phyloP scores from a whole-genome alignment of 64 coral and sea anemone species.

The Stichodactyla helianthus region DNA sequence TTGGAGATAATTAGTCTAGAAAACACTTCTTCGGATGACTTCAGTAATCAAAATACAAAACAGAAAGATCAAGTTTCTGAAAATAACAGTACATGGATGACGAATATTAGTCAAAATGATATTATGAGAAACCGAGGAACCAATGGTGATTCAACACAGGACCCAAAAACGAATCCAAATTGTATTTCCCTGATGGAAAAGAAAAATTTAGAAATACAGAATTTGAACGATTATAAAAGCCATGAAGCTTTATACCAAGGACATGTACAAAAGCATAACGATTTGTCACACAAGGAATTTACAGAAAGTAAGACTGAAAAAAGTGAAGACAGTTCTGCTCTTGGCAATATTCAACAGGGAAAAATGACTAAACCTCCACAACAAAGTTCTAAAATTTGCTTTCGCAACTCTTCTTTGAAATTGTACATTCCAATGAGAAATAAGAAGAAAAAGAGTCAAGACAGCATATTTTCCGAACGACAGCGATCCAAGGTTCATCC shows the following conservation, averaged over 20 bases:
- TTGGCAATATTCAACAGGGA: background rate
- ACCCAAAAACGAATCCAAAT: background rate
- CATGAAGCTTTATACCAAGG: background rate
- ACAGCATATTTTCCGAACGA: background rate
- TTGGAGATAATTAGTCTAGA: background rate
- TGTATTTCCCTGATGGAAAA: background rate
- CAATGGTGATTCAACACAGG: background rate
- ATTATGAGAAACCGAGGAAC: background rate
- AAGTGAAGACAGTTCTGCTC: background rate
- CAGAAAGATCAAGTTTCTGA: background rate
- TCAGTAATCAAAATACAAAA: background rate
- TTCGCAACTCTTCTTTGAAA: background rate
- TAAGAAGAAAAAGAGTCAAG: background rate
- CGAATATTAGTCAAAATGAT: background rate
- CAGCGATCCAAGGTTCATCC: background rate
- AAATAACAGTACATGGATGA: background rate
- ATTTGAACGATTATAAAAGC: background rate
- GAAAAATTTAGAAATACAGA: background rate
- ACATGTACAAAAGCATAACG: background rate
- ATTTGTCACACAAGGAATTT: background rate
- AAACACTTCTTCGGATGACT: background rate
- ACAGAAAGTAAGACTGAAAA: background rate
- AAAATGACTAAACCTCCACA: background rate
- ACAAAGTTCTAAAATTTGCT: background rate
- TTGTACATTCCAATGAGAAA: background rate